A percentile compares a stretch with the other conserved stretches of the same genome.
Conservation (phyloP, 1,140 invertebrate species). For the Berghia stephanieae region DNA sequence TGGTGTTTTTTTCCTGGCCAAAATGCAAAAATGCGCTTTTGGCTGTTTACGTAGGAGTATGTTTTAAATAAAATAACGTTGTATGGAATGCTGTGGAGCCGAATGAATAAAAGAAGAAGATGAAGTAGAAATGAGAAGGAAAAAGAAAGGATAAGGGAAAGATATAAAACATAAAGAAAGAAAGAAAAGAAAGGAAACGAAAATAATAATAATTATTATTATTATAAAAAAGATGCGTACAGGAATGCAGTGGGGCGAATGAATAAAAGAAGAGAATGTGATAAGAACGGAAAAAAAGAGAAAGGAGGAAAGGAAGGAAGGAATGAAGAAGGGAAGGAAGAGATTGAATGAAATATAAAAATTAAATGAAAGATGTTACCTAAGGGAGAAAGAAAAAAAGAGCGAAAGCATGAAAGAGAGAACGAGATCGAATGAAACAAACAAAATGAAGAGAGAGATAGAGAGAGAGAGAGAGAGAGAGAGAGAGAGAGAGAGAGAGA, state of each 20-base stretch:
- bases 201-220: neutral
- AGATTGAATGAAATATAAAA: neutral
- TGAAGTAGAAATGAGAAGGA: neutral
- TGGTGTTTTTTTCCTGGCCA: too few relatives aligned
- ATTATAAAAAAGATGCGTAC: neutral
- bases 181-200: neutral
- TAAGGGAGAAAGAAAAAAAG: neutral
- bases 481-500: neutral
- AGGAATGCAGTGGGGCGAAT: neutral
- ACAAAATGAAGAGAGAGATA: neutral
- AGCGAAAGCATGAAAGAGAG: neutral
- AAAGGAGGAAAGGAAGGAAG: neutral
- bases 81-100: too few relatives aligned
- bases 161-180: neutral
- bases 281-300: neutral
- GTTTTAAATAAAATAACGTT: too few relatives aligned
- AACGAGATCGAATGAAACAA: neutral
- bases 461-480: neutral
- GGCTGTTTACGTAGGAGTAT: too few relatives aligned
- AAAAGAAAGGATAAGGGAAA: neutral
- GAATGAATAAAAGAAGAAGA: neutral
- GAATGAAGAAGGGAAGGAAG: neutral
- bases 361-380: neutral
- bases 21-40: too few relatives aligned
- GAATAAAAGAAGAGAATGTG: neutral